Evolutionary conservation across 2,113 vertebrate species (phyloP).

Genomic region (Pollachius pollachius): DNA sequence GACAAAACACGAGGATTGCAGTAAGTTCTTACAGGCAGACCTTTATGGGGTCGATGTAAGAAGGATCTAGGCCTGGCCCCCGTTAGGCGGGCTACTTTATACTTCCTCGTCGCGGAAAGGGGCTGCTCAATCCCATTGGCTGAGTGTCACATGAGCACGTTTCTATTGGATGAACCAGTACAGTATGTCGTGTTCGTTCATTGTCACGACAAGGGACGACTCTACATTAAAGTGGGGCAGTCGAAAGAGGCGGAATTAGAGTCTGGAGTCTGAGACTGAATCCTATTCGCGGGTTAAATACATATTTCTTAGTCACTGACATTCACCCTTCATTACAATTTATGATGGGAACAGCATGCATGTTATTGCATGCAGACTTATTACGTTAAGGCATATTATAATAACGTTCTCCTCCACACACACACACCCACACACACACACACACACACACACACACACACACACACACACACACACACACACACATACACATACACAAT

Average conservation of each 20-base stretch:
- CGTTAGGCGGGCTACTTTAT: conserved; percentile 39
- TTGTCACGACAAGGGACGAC: not conserved
- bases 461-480: not conserved
- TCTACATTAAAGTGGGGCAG: not conserved
- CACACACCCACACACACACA: not conserved
- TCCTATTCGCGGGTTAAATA: too few species aligned
- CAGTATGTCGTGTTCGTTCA: not conserved
- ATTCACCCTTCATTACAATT: too few species aligned
- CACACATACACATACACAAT: not conserved
- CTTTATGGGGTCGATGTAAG: conserved; percentile 60
- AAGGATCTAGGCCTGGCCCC: conserved; percentile 21
- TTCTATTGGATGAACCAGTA: conserved; percentile 22
- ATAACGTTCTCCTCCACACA: too few species aligned
- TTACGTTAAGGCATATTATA: too few species aligned
- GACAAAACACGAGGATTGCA: not conserved
- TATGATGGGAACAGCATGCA: too few species aligned
- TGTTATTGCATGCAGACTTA: too few species aligned
- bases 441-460: not conserved
- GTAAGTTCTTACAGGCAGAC: conserved; percentile 46
- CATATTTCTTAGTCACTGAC: too few species aligned
- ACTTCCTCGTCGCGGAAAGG: not conserved
- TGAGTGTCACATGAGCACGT: not conserved
- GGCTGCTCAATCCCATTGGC: conserved; percentile 14
- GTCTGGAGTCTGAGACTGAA: too few species aligned
- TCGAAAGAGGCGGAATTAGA: not conserved